These are phyloP conservation scores for Leptothorax acervorum DNA, from an alignment of 2,888 invertebrate species.

Conservation along the genomic window DNA sequence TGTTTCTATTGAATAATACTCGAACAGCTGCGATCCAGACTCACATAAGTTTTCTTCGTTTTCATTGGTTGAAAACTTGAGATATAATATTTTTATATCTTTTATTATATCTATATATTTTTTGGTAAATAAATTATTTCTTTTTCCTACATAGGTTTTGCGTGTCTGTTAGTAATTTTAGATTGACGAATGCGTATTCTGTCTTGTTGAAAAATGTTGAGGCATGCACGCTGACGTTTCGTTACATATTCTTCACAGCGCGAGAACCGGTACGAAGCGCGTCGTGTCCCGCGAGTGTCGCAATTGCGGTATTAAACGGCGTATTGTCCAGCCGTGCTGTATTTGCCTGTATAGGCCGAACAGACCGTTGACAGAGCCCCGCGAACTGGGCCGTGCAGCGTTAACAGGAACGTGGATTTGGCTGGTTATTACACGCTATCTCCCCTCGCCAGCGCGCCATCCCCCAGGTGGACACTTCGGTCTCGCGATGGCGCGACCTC, in stretches of 20 bases:
- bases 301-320: constrained; percentile 70
- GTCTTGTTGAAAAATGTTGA: constrained; percentile 19
- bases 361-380: constrained; percentile 44
- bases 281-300: constrained; percentile 59
- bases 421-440: constrained; percentile 75
- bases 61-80: too few relatives aligned
- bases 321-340: constrained; percentile 61
- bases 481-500: constrained; percentile 58
- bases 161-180: not conserved
- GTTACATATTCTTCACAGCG: not conserved
- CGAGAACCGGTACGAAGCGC: not conserved
- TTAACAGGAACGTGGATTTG: constrained; percentile 74
- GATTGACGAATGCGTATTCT: not conserved
- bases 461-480: constrained; percentile 19
- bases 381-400: constrained; percentile 59
- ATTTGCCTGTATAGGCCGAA: constrained; percentile 47
- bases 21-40: not conserved
- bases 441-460: constrained; percentile 48
- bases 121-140: not conserved
- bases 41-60: not conserved
- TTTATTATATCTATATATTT: not conserved
- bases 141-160: not conserved
- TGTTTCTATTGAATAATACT: not conserved
- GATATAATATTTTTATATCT: too few relatives aligned
- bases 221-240: constrained; percentile 9